Percentiles rank a stretch among this genome's conserved stretches.
Conservation (phyloP, 2,797 vertebrate species). For the Sebastolobus altivelis region DNA sequence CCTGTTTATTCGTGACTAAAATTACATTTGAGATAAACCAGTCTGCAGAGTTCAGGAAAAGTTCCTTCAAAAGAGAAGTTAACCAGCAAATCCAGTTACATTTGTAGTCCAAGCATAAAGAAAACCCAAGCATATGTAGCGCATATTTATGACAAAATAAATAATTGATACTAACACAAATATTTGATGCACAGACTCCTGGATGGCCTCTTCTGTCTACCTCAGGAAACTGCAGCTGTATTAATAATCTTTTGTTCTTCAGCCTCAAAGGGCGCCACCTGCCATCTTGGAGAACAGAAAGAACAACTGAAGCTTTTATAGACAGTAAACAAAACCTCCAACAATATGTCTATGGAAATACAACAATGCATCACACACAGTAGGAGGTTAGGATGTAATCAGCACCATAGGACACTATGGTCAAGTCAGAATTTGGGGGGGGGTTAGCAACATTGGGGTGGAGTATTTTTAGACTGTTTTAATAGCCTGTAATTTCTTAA, state of each 20-base stretch:
- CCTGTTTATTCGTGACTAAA: slow-evolving; percentile 30
- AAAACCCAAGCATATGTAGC: not conserved
- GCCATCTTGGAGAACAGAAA: slow-evolving; percentile 19
- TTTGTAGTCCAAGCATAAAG: not conserved
- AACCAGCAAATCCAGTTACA: not conserved
- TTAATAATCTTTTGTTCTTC: slow-evolving; percentile 58
- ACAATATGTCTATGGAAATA: slow-evolving; percentile 9
- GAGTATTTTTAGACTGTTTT: not conserved
- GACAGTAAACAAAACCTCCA: slow-evolving; percentile 29
- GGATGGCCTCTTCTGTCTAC: slow-evolving; percentile 18
- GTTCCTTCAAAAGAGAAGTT: too few relatives aligned
- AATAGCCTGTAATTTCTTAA: not conserved
- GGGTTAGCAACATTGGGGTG: not conserved
- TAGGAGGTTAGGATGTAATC: not conserved
- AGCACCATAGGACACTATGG: not conserved
- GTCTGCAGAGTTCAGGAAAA: not conserved
- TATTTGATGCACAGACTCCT: slow-evolving; percentile 57
- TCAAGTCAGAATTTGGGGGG: not conserved
- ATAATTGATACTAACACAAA: slow-evolving; percentile 53
- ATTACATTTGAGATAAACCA: not conserved
- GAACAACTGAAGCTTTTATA: slow-evolving; percentile 27
- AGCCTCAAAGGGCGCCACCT: slow-evolving; percentile 44
- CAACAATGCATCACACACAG: slow-evolving; percentile 1
- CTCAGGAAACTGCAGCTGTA: slow-evolving; percentile 50
- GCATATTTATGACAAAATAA: slow-evolving; percentile 1